Conservation (phyloP, 1,140 invertebrate genomes). For the Gonioctena quinquepunctata region DNA sequence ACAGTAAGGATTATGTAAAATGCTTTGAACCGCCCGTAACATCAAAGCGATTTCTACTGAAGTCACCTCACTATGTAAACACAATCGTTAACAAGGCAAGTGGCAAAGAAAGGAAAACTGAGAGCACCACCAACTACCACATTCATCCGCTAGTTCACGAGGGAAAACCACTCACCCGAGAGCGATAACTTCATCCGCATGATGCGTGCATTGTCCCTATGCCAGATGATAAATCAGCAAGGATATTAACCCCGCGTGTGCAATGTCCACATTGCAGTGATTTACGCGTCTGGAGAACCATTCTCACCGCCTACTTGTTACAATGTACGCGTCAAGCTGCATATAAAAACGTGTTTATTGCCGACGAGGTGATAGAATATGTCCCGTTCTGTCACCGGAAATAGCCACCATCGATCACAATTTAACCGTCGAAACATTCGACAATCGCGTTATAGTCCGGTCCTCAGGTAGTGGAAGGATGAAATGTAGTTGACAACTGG, state of each 20-base stretch:
- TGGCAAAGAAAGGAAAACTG: background rate
- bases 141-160: background rate
- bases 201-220: slow-evolving; percentile 27
- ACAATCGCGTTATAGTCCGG: slow-evolving; percentile 21
- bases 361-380: slow-evolving; percentile 49
- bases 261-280: slow-evolving; percentile 51
- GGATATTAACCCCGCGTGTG: slow-evolving; percentile 54
- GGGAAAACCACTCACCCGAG: background rate
- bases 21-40: too few species aligned
- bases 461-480: background rate
- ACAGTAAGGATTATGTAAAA: too few species aligned
- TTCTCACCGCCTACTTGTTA: slow-evolving; percentile 51
- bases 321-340: slow-evolving; percentile 46
- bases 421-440: slow-evolving; percentile 37
- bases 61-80: too few species aligned
- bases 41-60: too few species aligned
- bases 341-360: slow-evolving; percentile 54
- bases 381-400: slow-evolving; percentile 43
- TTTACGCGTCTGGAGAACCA: slow-evolving; percentile 53
- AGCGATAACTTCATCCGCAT: background rate
- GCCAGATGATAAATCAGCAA: slow-evolving; percentile 46
- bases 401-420: slow-evolving; percentile 51
- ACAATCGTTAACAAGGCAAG: too few species aligned
- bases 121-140: background rate
- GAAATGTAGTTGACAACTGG: background rate